Evolutionary conservation across 1,140 invertebrate species (phyloP).

Genomic region (Cotesia vestalis): DNA sequence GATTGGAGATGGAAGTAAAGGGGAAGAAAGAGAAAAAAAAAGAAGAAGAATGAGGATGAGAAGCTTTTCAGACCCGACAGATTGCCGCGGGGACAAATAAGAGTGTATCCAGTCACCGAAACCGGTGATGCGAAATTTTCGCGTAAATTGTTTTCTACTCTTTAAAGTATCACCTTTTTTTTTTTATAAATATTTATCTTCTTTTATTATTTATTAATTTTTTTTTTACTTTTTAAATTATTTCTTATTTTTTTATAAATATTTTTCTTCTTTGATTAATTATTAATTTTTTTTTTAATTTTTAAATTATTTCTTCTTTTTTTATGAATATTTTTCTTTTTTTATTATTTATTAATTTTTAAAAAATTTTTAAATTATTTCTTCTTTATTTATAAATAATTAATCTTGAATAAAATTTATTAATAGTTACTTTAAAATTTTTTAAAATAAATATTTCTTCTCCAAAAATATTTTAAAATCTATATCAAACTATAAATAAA

Average conservation of each 20-base stretch:
- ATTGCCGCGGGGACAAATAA: constrained; percentile 61
- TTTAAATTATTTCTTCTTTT: not conserved
- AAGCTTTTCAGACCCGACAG: constrained; percentile 53
- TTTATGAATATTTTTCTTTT: too few relatives aligned
- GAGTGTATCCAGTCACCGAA: constrained; percentile 48
- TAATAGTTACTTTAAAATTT: too few relatives aligned
- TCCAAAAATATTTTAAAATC: too few relatives aligned
- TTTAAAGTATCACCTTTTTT: not conserved
- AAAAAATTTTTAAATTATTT: too few relatives aligned
- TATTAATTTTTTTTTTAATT: not conserved
- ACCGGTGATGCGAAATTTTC: not conserved
- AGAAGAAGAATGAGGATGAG: constrained; percentile 35
- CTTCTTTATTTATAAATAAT: too few relatives aligned
- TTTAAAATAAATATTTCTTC: too few relatives aligned
- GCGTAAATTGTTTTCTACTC: constrained; percentile 7
- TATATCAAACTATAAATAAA: too few relatives aligned
- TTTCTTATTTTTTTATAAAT: too few relatives aligned
- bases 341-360: too few relatives aligned
- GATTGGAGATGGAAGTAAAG: constrained; percentile 19
- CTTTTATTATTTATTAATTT: not conserved
- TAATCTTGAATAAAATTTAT: too few relatives aligned
- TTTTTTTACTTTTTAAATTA: not conserved
- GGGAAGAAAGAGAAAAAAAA: not conserved
- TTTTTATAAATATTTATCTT: too few relatives aligned
- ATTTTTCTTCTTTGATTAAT: not conserved